Evolutionary conservation across 2,797 vertebrate species (phyloP).

Genomic region (Petrocephalus schoutedeni): DNA sequence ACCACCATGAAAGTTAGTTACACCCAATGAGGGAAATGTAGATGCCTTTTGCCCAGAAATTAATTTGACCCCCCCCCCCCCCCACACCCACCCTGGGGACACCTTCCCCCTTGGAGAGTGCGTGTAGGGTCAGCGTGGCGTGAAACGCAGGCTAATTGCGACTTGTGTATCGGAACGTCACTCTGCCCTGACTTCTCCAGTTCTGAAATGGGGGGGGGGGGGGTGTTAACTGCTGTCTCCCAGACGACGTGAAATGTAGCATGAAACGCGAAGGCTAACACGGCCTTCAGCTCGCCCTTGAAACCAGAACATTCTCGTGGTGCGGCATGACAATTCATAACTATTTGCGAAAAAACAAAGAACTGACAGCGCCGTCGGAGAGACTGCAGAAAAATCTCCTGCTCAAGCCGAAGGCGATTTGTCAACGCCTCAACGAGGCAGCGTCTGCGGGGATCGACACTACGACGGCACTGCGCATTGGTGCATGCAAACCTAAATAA

Average conservation of each 20-base stretch:
- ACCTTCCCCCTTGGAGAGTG: neutral
- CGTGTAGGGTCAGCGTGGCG: slow-evolving; percentile 44
- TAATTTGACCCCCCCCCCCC: slow-evolving; percentile 26
- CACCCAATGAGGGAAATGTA: slow-evolving; percentile 52
- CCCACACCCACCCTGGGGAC: neutral
- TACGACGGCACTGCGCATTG: neutral
- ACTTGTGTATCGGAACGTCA: slow-evolving; percentile 51
- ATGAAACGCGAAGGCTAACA: slow-evolving; percentile 44
- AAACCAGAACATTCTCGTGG: neutral
- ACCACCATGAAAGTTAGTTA: slow-evolving; percentile 38
- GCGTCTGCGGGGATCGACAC: neutral
- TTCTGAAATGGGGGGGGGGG: slow-evolving; percentile 36
- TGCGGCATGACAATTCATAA: slow-evolving; percentile 11
- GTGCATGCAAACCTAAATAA: neutral
- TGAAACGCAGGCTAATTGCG: slow-evolving; percentile 60
- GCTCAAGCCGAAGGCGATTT: neutral
- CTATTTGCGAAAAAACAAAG: neutral
- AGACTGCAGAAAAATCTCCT: neutral
- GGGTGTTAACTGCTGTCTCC: slow-evolving; percentile 40
- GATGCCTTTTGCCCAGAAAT: neutral
- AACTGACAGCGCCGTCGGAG: neutral
- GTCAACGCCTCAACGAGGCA: neutral
- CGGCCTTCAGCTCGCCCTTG: slow-evolving; percentile 32
- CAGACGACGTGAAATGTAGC: slow-evolving; percentile 46
- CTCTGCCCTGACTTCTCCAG: slow-evolving; percentile 38